Base-by-base conservation (phyloP, 2,113 vertebrate species). In the Lynx canadensis region DNA sequence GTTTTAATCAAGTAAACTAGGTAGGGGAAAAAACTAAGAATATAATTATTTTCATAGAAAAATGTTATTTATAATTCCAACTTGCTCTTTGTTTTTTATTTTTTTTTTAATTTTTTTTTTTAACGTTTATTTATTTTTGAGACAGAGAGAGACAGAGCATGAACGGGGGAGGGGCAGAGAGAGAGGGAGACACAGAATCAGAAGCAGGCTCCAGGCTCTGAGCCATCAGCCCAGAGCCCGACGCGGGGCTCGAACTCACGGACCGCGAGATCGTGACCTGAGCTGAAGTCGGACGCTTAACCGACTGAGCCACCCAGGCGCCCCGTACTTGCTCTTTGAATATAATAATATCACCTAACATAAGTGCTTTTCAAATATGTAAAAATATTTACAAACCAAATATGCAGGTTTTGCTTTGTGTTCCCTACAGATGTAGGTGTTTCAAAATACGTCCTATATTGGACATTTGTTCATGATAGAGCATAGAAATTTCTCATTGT, bases 1-100 rank as follows among this genome's bases (percentile, higher is more conserved):
- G 27, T 89, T 69, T 93, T 89, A 93, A 69, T 93, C 79, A 93
- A 81, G 78, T 57, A 83, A 93, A 74, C 25, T 55, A 57, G 11
- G 41, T 69, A 50, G 79, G 27, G 3, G 5, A 23, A 45, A 50
- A 57, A 50, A 78, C n/a, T 33, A 48, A 74, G 69, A 93, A 78
- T 83, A 60, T 89, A 45, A n/a, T 89, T 66, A 69, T 89, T 69
- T 84, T 89, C 69, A 33, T 78, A 50, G 83, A 19, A 89, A 84
- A 79, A 76, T 73, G 18, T 66, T 87, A 73, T 73, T 68, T 76
- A 10, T 76, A 63, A 83, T 78, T 89, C 78, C 25, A 93, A 60
- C 31, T 83, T 93, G 36, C 68, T 96, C 45, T 89, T 79, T 38
- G 13, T n/a, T n/a, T n/a, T n/a, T n/a, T n/a, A n/a, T n/a, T n/a